Conservation (phyloP, 2,888 invertebrate species). For the Pocota personata region DNA sequence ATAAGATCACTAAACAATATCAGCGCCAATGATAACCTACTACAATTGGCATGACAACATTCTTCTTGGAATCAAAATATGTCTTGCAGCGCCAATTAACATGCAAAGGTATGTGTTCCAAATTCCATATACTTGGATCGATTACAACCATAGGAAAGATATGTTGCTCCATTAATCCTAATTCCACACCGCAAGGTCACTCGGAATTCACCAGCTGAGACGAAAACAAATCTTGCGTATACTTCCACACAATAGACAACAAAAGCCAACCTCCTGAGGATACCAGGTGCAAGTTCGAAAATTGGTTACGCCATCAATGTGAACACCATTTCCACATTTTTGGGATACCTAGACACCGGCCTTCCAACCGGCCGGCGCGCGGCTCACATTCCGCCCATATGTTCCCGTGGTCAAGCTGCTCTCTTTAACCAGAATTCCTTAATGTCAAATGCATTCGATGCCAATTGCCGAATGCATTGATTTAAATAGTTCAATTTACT, state of each 20-base stretch:
- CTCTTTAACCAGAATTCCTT: not conserved
- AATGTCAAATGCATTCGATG: slow-evolving; percentile 52
- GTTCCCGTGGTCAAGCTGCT: slow-evolving; percentile 7
- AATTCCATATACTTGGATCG: slow-evolving; percentile 17
- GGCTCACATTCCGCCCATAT: slow-evolving; percentile 6
- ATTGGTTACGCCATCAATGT: slow-evolving; percentile 19
- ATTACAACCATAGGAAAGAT: slow-evolving; percentile 32
- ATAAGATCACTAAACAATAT: too few relatives aligned
- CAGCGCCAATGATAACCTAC: too few relatives aligned
- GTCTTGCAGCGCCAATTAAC: not conserved
- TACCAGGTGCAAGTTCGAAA: slow-evolving; percentile 62
- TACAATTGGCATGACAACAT: not conserved
- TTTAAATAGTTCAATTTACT: slow-evolving; percentile 73
- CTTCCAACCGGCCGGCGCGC: slow-evolving; percentile 18
- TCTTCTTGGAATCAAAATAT: not conserved
- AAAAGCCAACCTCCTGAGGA: slow-evolving; percentile 39
- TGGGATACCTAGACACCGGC: slow-evolving; percentile 61
- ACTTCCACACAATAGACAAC: not conserved
- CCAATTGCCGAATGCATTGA: slow-evolving; percentile 52
- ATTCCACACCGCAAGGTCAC: slow-evolving; percentile 47
- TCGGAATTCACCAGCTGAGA: slow-evolving; percentile 5
- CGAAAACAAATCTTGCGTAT: not conserved
- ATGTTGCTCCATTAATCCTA: slow-evolving; percentile 43
- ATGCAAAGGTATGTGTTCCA: slow-evolving; percentile 10
- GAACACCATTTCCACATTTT: slow-evolving; percentile 58